Conservation (phyloP, 1,140 invertebrate genomes). For the Tyrophagus putrescentiae region DNA sequence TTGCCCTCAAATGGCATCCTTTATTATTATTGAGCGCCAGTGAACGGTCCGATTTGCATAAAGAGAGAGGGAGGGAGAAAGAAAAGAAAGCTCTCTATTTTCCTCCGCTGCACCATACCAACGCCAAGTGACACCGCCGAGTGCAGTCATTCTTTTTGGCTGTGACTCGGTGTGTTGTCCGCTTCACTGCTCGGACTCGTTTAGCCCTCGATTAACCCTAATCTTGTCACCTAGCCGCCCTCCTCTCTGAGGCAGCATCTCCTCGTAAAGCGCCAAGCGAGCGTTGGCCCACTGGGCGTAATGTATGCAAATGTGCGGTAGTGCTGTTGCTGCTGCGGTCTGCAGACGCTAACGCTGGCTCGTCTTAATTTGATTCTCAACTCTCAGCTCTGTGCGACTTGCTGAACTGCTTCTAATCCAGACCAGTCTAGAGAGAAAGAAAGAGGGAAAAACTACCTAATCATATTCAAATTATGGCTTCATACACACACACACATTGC, state of each 20-base stretch:
- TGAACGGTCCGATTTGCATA: too few species aligned
- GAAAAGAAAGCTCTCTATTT: too few species aligned
- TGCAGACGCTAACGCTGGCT: not conserved
- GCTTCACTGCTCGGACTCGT: not conserved
- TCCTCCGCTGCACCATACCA: too few species aligned
- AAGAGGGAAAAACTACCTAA: not conserved
- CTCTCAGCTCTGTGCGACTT: not conserved
- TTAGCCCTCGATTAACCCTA: constrained; percentile 10
- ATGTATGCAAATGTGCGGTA: not conserved
- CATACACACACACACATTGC: too few species aligned
- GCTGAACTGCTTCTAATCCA: not conserved
- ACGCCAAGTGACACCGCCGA: not conserved
- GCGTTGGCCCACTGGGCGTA: not conserved
- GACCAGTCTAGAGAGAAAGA: not conserved
- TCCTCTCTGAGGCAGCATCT: too few species aligned
- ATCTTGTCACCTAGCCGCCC: constrained; percentile 6
- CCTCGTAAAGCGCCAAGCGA: too few species aligned
- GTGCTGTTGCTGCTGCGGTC: not conserved
- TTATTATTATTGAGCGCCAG: too few species aligned
- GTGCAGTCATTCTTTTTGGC: not conserved
- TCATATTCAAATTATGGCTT: constrained; percentile 14
- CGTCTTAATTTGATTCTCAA: not conserved
- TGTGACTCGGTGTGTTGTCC: not conserved
- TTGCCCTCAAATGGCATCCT: too few species aligned
- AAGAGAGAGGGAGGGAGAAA: too few species aligned